Evolutionary conservation across 2,888 invertebrate genomes (phyloP), one percentile per base, ranked within the genome.

Genomic region (Epinotia bilunana): DNA sequence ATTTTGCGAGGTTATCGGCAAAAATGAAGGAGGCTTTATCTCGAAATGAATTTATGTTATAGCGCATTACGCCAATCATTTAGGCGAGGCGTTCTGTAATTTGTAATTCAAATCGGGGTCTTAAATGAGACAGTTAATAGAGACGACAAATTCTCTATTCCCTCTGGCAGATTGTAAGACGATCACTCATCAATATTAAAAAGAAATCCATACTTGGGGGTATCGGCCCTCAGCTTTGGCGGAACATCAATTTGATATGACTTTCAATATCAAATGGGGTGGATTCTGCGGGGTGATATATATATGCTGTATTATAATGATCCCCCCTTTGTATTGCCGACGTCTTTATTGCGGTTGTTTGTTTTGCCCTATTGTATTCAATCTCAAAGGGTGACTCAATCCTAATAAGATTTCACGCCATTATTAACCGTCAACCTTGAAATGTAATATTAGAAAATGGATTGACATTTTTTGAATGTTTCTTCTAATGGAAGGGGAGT

Each of bases 231-330:
- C 23, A 39, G 46, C n/a, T 64, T 82, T 81, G 82, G 82, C 77
- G 80, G 81, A 79, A 82, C 86, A 87, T 88, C 84, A 87, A 88
- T 87, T 83, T 80, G 84, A 82, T 81, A 82, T 80, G 83, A 84
- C 82, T 83, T 83, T 84, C 84, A 83, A 84, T 84, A 84, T 80
- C 76, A 79, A 82, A 79, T 80, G 85, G 80, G 86, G 83, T 81
- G 74, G 82, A 79, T 79, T 79, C 76, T 79, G 84, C 83, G 84
- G 86, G 85, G 85, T 79, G 81, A 84, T 85, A 84, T 76, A 84
- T 85, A 84, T 76, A 67, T 68, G 62, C n/a, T 69, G 55, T 73
- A 69, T 88, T 87, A 83, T 88, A 90, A 90, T 86, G 86, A 87
- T 84, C 80, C 80, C 82, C 77, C 78, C 77, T 83, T 85, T 84